These are phyloP conservation scores for Macropis europaea DNA, from an alignment of 2,888 invertebrate genomes.

Conservation along the genomic window DNA sequence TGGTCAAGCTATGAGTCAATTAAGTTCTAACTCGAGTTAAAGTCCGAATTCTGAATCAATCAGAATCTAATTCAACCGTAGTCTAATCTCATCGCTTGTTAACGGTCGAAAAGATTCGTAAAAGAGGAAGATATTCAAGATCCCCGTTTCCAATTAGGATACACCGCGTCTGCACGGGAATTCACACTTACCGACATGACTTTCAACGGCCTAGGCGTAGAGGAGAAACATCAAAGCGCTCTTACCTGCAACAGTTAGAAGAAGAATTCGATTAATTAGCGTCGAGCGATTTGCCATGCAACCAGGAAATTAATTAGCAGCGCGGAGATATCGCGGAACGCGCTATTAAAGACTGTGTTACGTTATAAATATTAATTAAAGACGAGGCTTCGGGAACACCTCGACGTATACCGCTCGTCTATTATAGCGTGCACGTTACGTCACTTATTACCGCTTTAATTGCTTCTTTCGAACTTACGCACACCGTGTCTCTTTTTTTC, in stretches of 20 bases:
- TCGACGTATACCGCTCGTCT: conserved; percentile 43
- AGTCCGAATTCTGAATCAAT: no score
- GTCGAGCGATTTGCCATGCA: conserved; percentile 33
- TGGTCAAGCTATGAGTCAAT: no score
- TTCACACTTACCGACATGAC: conserved; percentile 42
- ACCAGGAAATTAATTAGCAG: conserved; percentile 57
- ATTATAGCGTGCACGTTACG: conserved; percentile 20
- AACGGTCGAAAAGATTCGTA: no score
- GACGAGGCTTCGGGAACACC: conserved; percentile 31
- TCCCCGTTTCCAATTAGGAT: conserved; percentile 16
- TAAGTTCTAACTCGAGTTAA: no score
- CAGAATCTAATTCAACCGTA: no score
- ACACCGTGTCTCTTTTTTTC: conserved; percentile 6
- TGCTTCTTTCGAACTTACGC: conserved; percentile 24
- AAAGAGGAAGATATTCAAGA: no score
- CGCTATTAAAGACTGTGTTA: conserved; percentile 53
- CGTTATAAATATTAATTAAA: conserved; percentile 67
- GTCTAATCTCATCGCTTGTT: no score
- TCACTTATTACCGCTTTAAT: conserved; percentile 34
- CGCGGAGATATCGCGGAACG: conserved; percentile 35
- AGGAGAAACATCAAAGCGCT: conserved; percentile 49
- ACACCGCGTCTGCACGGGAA: not conserved
- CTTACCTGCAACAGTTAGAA: conserved; percentile 73
- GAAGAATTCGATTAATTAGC: conserved; percentile 53
- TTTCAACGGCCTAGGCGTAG: conserved; percentile 12